phyloP scores from a whole-genome alignment of 2,113 vertebrate genomes.

The Laterallus jamaicensis region DNA sequence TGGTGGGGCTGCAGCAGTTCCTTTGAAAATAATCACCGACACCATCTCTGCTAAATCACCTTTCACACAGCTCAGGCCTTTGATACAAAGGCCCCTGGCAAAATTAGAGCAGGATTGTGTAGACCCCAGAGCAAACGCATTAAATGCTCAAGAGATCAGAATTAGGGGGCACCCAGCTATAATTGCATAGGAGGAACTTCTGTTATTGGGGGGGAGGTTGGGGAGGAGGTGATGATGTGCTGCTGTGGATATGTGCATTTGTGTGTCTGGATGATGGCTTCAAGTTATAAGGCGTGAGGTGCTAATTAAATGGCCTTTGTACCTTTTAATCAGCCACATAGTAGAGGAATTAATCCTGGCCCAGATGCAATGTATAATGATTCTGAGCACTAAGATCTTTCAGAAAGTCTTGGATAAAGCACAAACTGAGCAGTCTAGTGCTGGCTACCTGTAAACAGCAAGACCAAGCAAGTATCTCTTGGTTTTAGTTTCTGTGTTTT shows the following conservation, averaged over 20 bases:
- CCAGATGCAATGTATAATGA: neutral
- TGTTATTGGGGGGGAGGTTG: neutral
- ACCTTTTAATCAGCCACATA: neutral
- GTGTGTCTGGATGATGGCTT: neutral
- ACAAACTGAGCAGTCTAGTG: neutral
- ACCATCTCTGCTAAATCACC: constrained; percentile 77
- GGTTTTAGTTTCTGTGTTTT: neutral
- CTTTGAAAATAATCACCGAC: constrained; percentile 74
- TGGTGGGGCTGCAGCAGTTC: constrained; percentile 74
- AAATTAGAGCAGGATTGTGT: constrained; percentile 72
- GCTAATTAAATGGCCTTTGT: neutral
- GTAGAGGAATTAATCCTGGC: neutral
- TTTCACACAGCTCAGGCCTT: constrained; percentile 74
- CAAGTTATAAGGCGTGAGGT: neutral
- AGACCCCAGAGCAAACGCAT: constrained; percentile 64
- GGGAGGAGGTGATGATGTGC: neutral
- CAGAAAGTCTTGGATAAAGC: neutral
- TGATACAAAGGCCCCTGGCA: constrained; percentile 72
- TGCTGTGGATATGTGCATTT: neutral
- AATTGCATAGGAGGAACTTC: constrained; percentile 56
- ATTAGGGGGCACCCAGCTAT: constrained; percentile 58
- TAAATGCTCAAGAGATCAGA: constrained; percentile 69
- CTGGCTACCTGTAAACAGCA: neutral
- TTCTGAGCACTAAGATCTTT: neutral
- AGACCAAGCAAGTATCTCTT: neutral